phyloP scores from a whole-genome alignment of 2,113 vertebrate genomes.

The Dromas ardeola region DNA sequence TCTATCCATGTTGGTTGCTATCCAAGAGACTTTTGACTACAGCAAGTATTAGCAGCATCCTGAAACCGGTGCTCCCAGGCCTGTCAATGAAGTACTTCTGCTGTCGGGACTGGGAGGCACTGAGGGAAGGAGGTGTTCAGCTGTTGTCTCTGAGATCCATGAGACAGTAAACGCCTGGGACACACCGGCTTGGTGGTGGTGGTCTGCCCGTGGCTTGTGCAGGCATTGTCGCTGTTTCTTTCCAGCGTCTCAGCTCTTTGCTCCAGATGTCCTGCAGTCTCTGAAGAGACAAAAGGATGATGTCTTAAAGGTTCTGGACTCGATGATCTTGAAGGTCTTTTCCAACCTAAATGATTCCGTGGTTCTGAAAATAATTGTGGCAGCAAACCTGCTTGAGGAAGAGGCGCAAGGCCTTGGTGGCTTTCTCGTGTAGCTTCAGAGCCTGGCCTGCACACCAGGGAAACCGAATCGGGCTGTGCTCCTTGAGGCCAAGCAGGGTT shows the following conservation, averaged over 20 bases:
- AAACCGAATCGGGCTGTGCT: neutral
- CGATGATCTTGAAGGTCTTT: neutral
- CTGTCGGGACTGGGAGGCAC: neutral
- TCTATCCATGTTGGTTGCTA: neutral
- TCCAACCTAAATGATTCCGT: neutral
- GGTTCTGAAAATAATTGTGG: neutral
- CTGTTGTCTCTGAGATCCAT: neutral
- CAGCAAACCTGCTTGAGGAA: neutral
- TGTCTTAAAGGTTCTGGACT: neutral
- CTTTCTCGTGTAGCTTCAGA: neutral
- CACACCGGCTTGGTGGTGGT: fast-evolving
- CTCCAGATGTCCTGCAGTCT: neutral
- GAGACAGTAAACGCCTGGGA: neutral
- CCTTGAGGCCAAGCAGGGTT: neutral
- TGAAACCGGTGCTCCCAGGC: neutral
- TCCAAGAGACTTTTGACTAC: neutral
- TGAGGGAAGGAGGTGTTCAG: neutral
- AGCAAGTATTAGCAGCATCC: neutral
- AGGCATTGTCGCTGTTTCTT: neutral
- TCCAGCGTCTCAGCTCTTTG: neutral
- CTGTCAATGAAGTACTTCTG: neutral
- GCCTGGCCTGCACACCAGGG: neutral
- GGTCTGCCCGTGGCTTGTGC: neutral
- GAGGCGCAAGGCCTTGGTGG: neutral
- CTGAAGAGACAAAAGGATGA: neutral